Evolutionary conservation across 2,113 vertebrate genomes (phyloP).

Genomic region (Psilopsiagon aymara): DNA sequence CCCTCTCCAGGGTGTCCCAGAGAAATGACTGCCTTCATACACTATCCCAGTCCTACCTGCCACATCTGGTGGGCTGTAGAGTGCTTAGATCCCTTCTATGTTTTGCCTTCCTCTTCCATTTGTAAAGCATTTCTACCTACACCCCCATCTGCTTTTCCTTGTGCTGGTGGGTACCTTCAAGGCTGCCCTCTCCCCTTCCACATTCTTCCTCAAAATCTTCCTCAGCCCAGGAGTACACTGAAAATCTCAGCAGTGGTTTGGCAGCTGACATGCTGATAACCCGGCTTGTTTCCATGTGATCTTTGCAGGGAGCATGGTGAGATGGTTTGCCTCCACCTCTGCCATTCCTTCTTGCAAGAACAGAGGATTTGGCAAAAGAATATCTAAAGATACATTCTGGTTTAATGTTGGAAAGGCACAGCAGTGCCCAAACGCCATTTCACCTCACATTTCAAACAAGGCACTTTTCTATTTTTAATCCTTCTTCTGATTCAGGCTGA

Average conservation of each 20-base stretch:
- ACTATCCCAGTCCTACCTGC: not conserved
- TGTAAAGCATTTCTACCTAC: not conserved
- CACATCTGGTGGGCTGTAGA: not conserved
- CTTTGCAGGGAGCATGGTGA: not conserved
- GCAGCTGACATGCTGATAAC: not conserved
- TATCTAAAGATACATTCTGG: not conserved
- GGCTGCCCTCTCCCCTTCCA: not conserved
- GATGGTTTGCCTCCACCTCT: not conserved
- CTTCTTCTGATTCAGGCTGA: slow-evolving; percentile 37
- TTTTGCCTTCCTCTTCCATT: not conserved
- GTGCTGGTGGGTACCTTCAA: not conserved
- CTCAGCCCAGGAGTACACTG: not conserved
- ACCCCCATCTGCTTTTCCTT: not conserved
- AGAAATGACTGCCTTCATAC: not conserved
- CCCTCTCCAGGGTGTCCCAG: not conserved
- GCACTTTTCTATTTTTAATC: not conserved
- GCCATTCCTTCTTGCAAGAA: not conserved
- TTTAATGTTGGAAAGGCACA: not conserved
- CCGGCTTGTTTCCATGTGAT: not conserved
- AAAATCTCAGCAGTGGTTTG: not conserved
- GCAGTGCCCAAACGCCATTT: not conserved
- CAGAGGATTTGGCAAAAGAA: not conserved
- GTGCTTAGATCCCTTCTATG: not conserved
- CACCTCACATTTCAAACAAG: not conserved
- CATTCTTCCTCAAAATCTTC: not conserved